Base-by-base conservation (phyloP, 53 echinoderm and acorn worm species). In the Luidia sarsii region DNA sequence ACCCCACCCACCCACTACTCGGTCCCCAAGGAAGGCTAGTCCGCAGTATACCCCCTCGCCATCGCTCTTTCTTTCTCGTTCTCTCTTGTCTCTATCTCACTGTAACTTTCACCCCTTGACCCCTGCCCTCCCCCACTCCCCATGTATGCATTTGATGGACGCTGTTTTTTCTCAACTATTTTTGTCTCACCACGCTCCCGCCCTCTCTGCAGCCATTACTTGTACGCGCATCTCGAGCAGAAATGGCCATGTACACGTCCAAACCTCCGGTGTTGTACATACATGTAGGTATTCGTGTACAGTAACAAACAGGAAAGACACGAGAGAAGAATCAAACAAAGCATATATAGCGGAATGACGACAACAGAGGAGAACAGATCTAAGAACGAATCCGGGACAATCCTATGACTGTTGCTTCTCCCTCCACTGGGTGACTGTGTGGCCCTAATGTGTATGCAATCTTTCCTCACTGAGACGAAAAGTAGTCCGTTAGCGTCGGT, bases 191-290 rank as follows among this genome's bases (percentile, higher is more conserved):
- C 59, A 59, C 77, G 77, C 59, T 59, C 77, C 77, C 59, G 59
- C 59, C 77, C 77, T 52, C 59, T 70, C 87, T 81, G 81, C 95
- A 95, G 95, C 95, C 95, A 85, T 92, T 95, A 71, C 92, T 95
- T 82, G 90, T 82, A 81, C 95, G 92, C 90, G 92, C 93, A 82
- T 95, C 95, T 80, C 85, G 95, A 80, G 95, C 90, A 88, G 95
- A 95, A 95, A 95, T 95, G 95, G 95, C 95, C 95, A 92, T 95
- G 92, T 95, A 90, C 88, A 87, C 95, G 85, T 95, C 95, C 85
- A 92, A 90, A 86, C 95, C 95, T 75, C 92, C 92, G 82, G 92
- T 88, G 75, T 88, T 92, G 85, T 95, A 82, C 90, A 88, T 81
- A 88, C 92, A 92, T 95, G 95, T 95, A 95, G 95, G 95, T 95